Base-by-base conservation (phyloP, 1,140 invertebrate species). In the Drosophila ohnishii region DNA sequence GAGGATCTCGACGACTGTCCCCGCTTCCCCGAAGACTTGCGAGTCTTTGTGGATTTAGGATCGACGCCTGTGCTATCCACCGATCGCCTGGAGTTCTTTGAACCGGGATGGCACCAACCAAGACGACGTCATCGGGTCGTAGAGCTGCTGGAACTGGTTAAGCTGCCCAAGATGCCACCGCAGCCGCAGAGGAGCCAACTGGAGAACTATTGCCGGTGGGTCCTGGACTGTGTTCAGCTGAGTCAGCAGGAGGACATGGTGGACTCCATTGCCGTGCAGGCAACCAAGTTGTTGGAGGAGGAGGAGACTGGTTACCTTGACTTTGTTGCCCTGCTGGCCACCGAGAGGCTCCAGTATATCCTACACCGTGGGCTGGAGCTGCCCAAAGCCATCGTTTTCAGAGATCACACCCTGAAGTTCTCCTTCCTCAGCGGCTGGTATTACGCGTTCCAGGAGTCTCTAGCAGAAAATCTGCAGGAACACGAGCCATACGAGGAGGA, bases 1-100 rank as follows among this genome's bases (percentile, higher is more conserved):
- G 93, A 95, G 91, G 92, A 94, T 13, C 81, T 93, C 40, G 85
- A 81, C 0, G 78, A 92, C 34, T 92, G 92, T 42, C 92, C 92
- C 0, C 90, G 92, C 71, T 94, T 95, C 72, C 92, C 94, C 0
- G 69, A 91, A 1, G 93, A 94, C 39, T 92, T 95, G 35, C 92
- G 91, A 28, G 73, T 84, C 14, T 93, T 92, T 71, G 79, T 94
- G 51, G 80, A 71, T 53, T 82, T 60, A 16, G 6, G 39, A 74
- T 82, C 39, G 0, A 16, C 13, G 9, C 72, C 93, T 10, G 92
- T 93, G 2, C 92, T 67, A 9, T 32, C 19, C 44, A 66, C 66
- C 25, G 75, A 93, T 39, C 91, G 90, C 53, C 93, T 93, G 74
- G 93, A 94, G 71, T 93, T 94, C 73, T 94, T 94, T 70, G 92